These are phyloP conservation scores for Chloropsis hardwickii DNA, from an alignment of 2,113 vertebrate genomes.

Conservation along the genomic window DNA sequence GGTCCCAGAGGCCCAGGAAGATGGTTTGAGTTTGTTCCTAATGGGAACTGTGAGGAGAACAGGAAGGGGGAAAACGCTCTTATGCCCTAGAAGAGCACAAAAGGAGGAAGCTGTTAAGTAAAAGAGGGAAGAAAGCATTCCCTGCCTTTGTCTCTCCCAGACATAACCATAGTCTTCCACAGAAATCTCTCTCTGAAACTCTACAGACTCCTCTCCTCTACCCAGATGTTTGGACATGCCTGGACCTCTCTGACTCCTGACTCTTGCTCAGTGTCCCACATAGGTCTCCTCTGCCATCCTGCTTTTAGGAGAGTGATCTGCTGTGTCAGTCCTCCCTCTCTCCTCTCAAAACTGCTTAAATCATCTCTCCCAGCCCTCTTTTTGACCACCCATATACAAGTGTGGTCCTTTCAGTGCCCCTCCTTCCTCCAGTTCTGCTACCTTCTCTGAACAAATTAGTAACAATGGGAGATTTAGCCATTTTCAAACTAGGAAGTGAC, in stretches of 20 bases:
- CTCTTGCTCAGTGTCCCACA: not conserved
- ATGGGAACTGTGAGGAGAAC: not conserved
- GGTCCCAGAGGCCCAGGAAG: not conserved
- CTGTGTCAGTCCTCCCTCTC: not conserved
- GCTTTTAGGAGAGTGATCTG: not conserved
- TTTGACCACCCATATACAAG: not conserved
- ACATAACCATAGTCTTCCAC: not conserved
- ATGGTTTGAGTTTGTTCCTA: not conserved
- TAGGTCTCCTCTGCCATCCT: not conserved
- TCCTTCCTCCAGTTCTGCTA: not conserved
- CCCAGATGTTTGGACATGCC: not conserved
- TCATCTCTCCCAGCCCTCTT: not conserved
- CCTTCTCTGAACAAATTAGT: not conserved
- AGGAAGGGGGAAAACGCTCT: not conserved
- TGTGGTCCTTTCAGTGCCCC: not conserved
- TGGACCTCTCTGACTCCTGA: not conserved
- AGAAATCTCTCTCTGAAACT: not conserved
- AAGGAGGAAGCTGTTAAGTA: not conserved
- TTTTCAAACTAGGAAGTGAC: not conserved
- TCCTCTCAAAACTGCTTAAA: not conserved
- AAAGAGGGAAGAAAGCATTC: not conserved
- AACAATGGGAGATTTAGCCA: not conserved
- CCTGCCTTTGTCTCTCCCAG: not conserved
- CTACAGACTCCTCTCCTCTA: not conserved
- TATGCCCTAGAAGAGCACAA: not conserved